phyloP scores from a whole-genome alignment of 1,140 invertebrate species.

The Zaprionus nigranus region DNA sequence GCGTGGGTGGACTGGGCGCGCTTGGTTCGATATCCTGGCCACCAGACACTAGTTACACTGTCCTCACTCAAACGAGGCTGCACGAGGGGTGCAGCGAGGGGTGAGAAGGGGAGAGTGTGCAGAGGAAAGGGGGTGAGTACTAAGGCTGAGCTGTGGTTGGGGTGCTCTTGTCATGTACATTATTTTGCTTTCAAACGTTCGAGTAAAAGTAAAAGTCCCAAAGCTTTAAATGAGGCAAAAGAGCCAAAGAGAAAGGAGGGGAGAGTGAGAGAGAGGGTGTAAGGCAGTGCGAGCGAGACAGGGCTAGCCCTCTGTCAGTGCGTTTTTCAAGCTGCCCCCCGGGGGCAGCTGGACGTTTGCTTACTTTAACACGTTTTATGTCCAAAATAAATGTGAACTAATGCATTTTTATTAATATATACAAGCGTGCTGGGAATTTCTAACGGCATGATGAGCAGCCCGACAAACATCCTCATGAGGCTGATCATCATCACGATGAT shows the following conservation, averaged over 20 bases:
- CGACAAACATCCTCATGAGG: conserved; percentile 30
- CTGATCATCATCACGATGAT: conserved; percentile 62
- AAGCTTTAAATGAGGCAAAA: conserved; percentile 71
- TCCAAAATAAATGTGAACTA: conserved; percentile 82
- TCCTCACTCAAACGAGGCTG: conserved; percentile 2
- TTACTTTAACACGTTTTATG: conserved; percentile 80
- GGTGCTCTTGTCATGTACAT: conserved; percentile 68
- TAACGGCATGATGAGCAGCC: conserved; percentile 28
- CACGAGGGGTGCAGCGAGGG: neutral
- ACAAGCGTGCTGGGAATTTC: conserved; percentile 80
- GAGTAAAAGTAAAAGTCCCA: conserved; percentile 75
- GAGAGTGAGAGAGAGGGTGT: neutral
- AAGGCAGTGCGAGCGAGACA: neutral
- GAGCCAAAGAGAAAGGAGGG: too few relatives aligned
- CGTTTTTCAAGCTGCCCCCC: conserved; percentile 54
- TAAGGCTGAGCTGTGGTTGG: conserved; percentile 4
- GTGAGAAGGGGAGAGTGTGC: neutral
- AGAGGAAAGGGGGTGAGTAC: neutral
- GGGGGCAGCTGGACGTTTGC: conserved; percentile 47
- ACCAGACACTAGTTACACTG: conserved; percentile 50
- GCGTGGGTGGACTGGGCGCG: conserved; percentile 28
- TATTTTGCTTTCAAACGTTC: conserved; percentile 78
- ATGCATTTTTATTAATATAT: conserved; percentile 84
- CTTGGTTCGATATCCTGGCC: conserved; percentile 11
- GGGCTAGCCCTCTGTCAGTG: neutral